These are phyloP conservation scores for Oscheius sp. DNA, from an alignment of 2,888 invertebrate genomes.

Conservation along the genomic window DNA sequence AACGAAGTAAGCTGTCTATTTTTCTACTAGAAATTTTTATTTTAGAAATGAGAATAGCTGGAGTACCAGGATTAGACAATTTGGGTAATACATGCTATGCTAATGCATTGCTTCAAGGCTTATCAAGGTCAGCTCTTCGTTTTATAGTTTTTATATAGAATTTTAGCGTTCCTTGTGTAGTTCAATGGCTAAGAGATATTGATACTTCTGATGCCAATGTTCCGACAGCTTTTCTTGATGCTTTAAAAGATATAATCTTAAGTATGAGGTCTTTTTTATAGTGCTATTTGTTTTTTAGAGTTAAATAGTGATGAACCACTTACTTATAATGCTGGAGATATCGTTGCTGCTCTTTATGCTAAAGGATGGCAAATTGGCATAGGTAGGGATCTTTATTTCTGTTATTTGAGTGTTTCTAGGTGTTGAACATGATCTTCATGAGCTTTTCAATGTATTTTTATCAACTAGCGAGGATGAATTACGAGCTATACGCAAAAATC, in stretches of 20 bases:
- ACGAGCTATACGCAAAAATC: slow-evolving; percentile 40
- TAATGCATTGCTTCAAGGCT: slow-evolving; percentile 61
- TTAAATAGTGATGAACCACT: slow-evolving; percentile 41
- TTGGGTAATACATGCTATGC: slow-evolving; percentile 65
- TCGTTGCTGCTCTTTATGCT: slow-evolving; percentile 43
- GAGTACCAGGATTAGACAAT: slow-evolving; percentile 56
- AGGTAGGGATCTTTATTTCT: slow-evolving; percentile 30
- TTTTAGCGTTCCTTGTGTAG: slow-evolving; percentile 54
- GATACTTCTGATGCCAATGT: slow-evolving; percentile 31
- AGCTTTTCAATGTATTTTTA: slow-evolving; percentile 87
- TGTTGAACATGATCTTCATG: slow-evolving; percentile 84
- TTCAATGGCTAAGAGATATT: slow-evolving; percentile 47
- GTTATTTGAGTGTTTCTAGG: slow-evolving; percentile 31
- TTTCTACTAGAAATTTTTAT: neutral
- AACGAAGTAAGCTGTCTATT: slow-evolving; percentile 22
- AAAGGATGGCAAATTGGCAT: slow-evolving; percentile 58
- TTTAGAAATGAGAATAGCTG: neutral
- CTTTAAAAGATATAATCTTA: slow-evolving; percentile 32
- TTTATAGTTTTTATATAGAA: neutral
- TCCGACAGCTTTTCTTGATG: slow-evolving; percentile 38
- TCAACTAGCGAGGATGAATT: slow-evolving; percentile 90
- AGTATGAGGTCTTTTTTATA: slow-evolving; percentile 25
- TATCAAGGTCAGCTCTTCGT: slow-evolving; percentile 47
- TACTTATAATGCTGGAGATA: slow-evolving; percentile 43
- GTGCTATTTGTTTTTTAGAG: slow-evolving; percentile 36